Evolutionary conservation across 1,140 invertebrate genomes (phyloP), one percentile per base, ranked within the genome.

Genomic region (Drosophila truncata): DNA sequence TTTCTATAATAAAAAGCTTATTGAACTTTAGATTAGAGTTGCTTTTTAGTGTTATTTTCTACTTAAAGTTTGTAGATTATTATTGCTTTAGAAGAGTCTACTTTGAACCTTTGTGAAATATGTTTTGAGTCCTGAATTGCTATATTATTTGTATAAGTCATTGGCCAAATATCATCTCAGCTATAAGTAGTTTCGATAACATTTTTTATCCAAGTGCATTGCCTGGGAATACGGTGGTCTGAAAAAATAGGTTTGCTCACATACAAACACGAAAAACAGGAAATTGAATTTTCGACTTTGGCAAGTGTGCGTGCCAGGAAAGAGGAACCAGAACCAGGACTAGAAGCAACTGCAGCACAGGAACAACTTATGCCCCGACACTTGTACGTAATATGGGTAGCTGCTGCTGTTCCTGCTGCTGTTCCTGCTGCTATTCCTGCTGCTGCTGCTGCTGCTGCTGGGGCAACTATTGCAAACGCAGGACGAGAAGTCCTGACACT

Each of bases 271-370:
- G 86, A 85, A 91, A 91, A 85, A 91, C 86, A 91, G 86, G 86
- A 91, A 91, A 91, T 91, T 91, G 86, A 91, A 91, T 91, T 91
- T 91, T 91, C 86, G 86, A 91, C 86, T 91, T 91, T 91, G 86
- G 72, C 86, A 91, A 91, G 86, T 86, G 78, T 73, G 83, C 85
- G 83, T 87, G 84, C 80, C 83, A 88, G 81, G 81, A 84, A 84
- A 46, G 70, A 79, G 65, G 75, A 70, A 71, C 63, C 75, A 70
- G 62, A 58, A 29, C 14, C 52, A 37, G 71, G n/a, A 47, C 35
- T 39, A 70, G 46, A 42, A 67, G n/a, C 33, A 29, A 57, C 49
- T 57, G 55, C 35, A 58, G 64, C 27, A 37, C 33, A 54, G 60
- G 72, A 75, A 72, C 37, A 73, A 72, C 67, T 73, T 73, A 72